Evolutionary conservation across 2,888 invertebrate genomes (phyloP).

Genomic region (Campoplex capitator): DNA sequence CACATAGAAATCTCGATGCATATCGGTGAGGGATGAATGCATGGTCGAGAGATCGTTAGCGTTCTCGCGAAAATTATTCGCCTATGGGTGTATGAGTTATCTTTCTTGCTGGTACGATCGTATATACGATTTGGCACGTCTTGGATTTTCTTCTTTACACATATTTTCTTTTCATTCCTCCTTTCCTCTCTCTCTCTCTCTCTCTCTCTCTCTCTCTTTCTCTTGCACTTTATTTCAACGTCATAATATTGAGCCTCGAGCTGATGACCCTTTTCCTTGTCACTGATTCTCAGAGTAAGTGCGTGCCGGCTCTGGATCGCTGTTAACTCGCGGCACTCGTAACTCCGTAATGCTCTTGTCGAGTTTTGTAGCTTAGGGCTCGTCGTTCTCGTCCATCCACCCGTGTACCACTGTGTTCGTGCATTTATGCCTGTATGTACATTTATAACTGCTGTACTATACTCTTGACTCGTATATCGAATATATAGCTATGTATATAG

Average conservation of each 20-base stretch:
- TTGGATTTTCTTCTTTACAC: conserved; percentile 45
- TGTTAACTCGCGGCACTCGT: conserved; percentile 53
- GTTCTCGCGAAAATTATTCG: conserved; percentile 65
- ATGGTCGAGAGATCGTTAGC: conserved; percentile 80
- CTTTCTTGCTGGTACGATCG: conserved; percentile 25
- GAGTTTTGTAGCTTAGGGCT: conserved; percentile 65
- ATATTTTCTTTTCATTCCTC: conserved; percentile 30
- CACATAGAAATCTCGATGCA: conserved; percentile 43
- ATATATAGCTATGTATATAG: conserved; percentile 45
- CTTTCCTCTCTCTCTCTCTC: conserved; percentile 61
- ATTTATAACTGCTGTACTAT: conserved; percentile 49
- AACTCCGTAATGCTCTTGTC: conserved; percentile 62
- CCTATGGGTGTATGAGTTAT: conserved; percentile 28
- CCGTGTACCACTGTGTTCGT: background rate
- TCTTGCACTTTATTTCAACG: conserved; percentile 60
- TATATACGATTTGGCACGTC: conserved; percentile 65
- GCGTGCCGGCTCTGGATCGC: conserved; percentile 63
- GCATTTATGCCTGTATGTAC: conserved; percentile 19
- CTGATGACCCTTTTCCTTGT: conserved; percentile 63
- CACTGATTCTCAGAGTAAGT: conserved; percentile 64
- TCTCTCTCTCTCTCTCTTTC: conserved; percentile 63
- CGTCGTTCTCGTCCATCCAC: conserved; percentile 28
- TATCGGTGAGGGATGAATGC: conserved; percentile 46
- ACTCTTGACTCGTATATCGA: conserved; percentile 43
- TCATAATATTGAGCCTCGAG: conserved; percentile 67